phyloP scores from a whole-genome alignment of 2,888 invertebrate genomes.

The Sarcophaga carnaria region DNA sequence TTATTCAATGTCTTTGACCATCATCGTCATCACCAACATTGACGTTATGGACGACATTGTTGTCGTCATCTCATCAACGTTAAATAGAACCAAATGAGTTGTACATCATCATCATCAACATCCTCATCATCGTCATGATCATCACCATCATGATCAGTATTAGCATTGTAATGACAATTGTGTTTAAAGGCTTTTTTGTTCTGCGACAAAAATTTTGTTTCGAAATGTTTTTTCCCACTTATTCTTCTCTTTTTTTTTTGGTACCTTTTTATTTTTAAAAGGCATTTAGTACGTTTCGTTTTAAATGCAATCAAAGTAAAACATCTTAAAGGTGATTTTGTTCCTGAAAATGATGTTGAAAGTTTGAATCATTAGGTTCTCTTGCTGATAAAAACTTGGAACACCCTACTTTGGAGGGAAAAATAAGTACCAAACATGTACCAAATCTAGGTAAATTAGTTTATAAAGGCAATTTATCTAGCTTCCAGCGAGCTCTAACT shows the following conservation, averaged over 20 bases:
- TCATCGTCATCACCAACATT: slow-evolving; percentile 59
- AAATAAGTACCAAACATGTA: background rate
- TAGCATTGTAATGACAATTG: background rate
- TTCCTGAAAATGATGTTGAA: background rate
- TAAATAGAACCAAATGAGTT: slow-evolving; percentile 56
- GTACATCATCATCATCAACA: background rate
- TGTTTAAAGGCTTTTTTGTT: slow-evolving; percentile 3
- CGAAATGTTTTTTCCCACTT: slow-evolving; percentile 48
- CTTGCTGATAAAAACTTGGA: background rate
- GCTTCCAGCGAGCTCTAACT: too few relatives aligned
- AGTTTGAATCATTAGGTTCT: background rate
- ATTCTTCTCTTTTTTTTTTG: slow-evolving; percentile 15
- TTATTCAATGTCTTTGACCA: slow-evolving; percentile 68
- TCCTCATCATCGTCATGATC: background rate
- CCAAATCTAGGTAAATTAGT: too few relatives aligned
- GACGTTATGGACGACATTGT: slow-evolving; percentile 50
- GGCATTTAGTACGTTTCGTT: background rate
- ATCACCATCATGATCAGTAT: background rate
- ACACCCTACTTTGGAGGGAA: background rate
- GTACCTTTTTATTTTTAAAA: background rate
- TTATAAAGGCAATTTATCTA: too few relatives aligned
- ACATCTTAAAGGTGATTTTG: slow-evolving; percentile 42
- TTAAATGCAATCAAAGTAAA: slow-evolving; percentile 38
- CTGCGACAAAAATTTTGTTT: background rate
- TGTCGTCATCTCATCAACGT: slow-evolving; percentile 58